phyloP scores from a whole-genome alignment of 2,888 invertebrate species.

The Macropis europaea region DNA sequence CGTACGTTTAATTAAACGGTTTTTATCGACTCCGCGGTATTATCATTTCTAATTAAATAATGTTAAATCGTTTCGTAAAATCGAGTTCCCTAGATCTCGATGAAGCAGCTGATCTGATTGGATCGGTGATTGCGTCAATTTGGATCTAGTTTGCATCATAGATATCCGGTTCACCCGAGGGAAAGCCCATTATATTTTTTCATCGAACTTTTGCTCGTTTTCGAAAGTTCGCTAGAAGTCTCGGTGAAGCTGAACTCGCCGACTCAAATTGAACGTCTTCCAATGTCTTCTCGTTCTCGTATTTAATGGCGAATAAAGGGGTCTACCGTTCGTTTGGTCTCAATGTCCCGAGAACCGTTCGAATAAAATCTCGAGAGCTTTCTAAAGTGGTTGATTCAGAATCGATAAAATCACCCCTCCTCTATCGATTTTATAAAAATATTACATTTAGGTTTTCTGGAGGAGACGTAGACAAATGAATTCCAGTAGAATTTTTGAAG shows the following conservation, averaged over 20 bases:
- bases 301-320: too few relatives aligned
- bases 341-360: too few relatives aligned
- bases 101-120: slow-evolving; percentile 33
- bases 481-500: too few relatives aligned
- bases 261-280: background rate
- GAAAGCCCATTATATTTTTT: background rate
- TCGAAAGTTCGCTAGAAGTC: background rate
- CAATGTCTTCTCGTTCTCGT: background rate
- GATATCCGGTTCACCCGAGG: background rate
- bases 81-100: slow-evolving; percentile 20
- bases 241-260: background rate
- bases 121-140: slow-evolving; percentile 23
- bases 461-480: too few relatives aligned
- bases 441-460: too few relatives aligned
- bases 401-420: too few relatives aligned
- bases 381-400: too few relatives aligned
- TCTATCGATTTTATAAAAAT: too few relatives aligned
- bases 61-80: slow-evolving; percentile 18
- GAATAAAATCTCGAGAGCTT: too few relatives aligned
- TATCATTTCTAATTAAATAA: slow-evolving; percentile 17
- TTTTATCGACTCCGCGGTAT: background rate
- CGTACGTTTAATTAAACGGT: background rate
- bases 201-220: background rate
- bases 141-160: slow-evolving; percentile 7
- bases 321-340: too few relatives aligned